Evolutionary conservation across 1,140 invertebrate species (phyloP).

Genomic region (Pentalonia nigronervosa): DNA sequence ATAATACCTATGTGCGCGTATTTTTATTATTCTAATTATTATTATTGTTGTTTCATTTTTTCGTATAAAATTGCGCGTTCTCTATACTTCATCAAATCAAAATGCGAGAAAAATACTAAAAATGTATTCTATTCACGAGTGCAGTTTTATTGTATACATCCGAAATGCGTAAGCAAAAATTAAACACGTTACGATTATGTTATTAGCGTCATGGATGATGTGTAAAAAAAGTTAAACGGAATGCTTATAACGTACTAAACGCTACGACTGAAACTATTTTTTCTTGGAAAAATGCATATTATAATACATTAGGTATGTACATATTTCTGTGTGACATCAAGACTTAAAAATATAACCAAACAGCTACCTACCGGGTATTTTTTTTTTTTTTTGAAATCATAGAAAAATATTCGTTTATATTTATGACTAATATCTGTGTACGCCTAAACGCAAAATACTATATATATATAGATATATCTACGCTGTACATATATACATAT

Average conservation of each 20-base stretch:
- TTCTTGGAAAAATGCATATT: not conserved
- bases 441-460: not conserved
- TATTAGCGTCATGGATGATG: not conserved
- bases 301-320: not conserved
- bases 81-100: not conserved
- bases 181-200: not conserved
- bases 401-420: not conserved
- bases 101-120: not conserved
- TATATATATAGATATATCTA: too few relatives aligned
- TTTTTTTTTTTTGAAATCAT: not conserved
- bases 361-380: not conserved
- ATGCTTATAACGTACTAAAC: not conserved
- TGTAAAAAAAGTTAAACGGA: not conserved
- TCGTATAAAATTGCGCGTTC: not conserved
- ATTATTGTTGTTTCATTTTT: not conserved
- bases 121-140: not conserved
- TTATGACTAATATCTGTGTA: not conserved
- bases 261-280: not conserved
- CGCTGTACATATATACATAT: not conserved
- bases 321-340: not conserved
- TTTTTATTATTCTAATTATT: not conserved
- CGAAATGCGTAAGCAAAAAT: slow-evolving; percentile 7
- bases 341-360: not conserved
- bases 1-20: not conserved
- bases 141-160: not conserved